These are phyloP conservation scores for Diuraphis noxia DNA, from an alignment of 1,140 invertebrate species.

Conservation along the genomic window DNA sequence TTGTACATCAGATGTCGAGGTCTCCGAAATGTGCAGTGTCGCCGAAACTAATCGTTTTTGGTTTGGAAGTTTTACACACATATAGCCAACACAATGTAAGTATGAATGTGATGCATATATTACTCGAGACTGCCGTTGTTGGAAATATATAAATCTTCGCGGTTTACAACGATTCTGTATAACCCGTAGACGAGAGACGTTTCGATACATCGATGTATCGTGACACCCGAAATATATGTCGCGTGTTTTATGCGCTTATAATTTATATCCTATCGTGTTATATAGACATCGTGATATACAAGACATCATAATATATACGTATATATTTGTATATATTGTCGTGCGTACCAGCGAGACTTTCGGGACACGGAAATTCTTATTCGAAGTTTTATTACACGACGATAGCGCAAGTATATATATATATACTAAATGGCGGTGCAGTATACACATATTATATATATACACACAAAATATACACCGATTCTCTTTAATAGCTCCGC, in stretches of 20 bases:
- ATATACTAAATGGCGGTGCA: background rate
- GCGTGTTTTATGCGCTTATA: background rate
- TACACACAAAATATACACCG: too few relatives aligned
- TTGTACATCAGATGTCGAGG: background rate
- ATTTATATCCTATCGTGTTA: background rate
- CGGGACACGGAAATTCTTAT: background rate
- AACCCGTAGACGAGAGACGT: background rate
- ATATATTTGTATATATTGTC: background rate
- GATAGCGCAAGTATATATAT: background rate
- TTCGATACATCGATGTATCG: background rate
- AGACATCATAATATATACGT: background rate
- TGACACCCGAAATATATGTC: background rate
- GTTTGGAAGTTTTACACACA: background rate
- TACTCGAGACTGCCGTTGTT: background rate
- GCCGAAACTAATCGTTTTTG: background rate
- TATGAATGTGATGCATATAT: background rate
- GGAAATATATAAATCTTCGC: background rate
- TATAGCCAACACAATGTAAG: background rate
- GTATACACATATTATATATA: background rate
- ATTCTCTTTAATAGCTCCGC: conserved; percentile 31
- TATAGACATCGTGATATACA: background rate
- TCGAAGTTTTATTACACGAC: conserved; percentile 2
- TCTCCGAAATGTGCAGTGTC: background rate
- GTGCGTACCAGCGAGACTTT: background rate
- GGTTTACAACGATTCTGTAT: background rate